Percentiles rank a stretch among this genome's conserved stretches.
Conservation (phyloP, 2,797 vertebrate genomes). For the Ctenopoma kingsleyae region DNA sequence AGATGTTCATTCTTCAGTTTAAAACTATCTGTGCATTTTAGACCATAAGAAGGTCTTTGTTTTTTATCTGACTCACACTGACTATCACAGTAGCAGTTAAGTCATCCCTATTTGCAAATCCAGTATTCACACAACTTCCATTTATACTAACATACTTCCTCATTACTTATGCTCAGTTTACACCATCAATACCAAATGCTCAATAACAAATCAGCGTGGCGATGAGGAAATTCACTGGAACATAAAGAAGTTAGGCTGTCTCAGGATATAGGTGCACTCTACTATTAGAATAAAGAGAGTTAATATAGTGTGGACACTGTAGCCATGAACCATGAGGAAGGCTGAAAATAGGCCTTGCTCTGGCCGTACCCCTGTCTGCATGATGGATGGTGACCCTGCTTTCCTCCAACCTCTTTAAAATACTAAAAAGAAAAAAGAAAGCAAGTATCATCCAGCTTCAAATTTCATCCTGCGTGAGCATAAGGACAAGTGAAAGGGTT, state of each 20-base stretch:
- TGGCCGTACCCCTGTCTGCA: conserved; percentile 60
- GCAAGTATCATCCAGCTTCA: conserved; percentile 53
- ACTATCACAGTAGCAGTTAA: no score
- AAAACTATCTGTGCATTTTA: neutral
- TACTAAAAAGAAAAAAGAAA: conserved; percentile 44
- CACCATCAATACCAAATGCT: neutral
- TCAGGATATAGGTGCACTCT: conserved; percentile 6
- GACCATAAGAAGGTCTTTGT: no score
- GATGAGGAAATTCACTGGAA: neutral
- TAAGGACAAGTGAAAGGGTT: conserved; percentile 37
- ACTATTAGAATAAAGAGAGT: conserved; percentile 31
- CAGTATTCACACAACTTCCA: no score
- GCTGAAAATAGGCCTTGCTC: conserved; percentile 67
- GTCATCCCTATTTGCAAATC: no score
- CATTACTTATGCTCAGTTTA: neutral
- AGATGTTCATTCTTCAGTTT: neutral
- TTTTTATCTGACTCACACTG: no score
- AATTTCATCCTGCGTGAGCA: conserved; percentile 27
- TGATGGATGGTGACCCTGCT: conserved; percentile 74
- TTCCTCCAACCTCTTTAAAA: conserved; percentile 62
- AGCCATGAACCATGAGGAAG: conserved; percentile 48
- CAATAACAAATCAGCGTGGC: neutral
- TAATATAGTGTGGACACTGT: conserved; percentile 25
- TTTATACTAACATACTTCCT: neutral
- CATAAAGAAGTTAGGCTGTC: neutral